phyloP scores from a whole-genome alignment of 2,113 vertebrate genomes.

The Picathartes gymnocephalus region DNA sequence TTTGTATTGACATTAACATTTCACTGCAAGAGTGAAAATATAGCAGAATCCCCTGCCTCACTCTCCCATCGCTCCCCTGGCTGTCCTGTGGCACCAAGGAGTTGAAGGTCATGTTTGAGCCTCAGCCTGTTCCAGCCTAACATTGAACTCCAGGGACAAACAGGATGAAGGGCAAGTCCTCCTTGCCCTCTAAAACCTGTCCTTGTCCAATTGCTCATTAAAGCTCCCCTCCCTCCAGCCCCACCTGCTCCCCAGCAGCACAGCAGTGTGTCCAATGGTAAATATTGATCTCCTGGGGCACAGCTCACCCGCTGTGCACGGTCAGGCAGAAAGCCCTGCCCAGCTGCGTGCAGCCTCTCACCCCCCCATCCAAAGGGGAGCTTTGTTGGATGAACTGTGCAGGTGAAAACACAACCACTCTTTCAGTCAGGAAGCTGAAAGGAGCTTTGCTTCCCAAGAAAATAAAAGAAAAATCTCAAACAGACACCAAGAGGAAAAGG shows the following conservation, averaged over 20 bases:
- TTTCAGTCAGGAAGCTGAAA: not conserved
- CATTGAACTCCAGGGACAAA: not conserved
- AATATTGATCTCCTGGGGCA: not conserved
- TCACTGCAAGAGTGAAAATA: not conserved
- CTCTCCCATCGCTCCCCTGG: not conserved
- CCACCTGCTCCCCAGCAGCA: not conserved
- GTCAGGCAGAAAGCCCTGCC: not conserved
- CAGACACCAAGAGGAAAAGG: not conserved
- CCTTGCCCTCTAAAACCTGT: not conserved
- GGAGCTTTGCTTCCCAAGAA: not conserved
- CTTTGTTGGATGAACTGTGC: not conserved
- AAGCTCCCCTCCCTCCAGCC: not conserved
- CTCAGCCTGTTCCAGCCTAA: not conserved
- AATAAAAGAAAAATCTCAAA: not conserved
- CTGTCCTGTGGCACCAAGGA: not conserved
- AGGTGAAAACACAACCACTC: not conserved
- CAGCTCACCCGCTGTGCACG: not conserved
- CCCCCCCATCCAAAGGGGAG: not conserved
- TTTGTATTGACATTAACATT: not conserved
- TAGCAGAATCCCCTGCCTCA: not conserved
- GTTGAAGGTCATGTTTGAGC: not conserved
- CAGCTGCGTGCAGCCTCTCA: not conserved
- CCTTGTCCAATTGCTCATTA: not conserved
- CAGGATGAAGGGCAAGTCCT: not conserved
- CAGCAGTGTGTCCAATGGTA: not conserved